These are phyloP conservation scores for Vulpes vulpes DNA, from an alignment of 2,113 vertebrate species.

Conservation along the genomic window DNA sequence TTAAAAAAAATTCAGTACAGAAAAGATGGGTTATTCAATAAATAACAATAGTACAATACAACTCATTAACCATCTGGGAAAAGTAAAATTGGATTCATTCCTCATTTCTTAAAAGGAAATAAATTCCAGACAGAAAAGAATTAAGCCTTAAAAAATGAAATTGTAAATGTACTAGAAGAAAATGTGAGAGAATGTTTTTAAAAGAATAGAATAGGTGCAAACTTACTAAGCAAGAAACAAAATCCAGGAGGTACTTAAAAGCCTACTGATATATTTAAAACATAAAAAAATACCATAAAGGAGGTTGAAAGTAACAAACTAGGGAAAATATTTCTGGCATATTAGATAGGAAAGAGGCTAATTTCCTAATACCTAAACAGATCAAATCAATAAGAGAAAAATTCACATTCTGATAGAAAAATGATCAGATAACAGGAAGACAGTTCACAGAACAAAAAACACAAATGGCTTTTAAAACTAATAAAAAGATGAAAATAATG, in stretches of 20 bases:
- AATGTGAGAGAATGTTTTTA: not conserved
- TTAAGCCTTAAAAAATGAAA: conserved; percentile 37
- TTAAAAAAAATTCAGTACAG: not conserved
- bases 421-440: not conserved
- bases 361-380: not conserved
- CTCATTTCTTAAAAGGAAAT: conserved; percentile 49
- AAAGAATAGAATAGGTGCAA: not conserved
- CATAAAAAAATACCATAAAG: not conserved
- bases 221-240: conserved; percentile 20
- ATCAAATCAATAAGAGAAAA: not conserved
- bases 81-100: conserved; percentile 36
- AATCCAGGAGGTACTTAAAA: not conserved
- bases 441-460: not conserved
- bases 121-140: conserved; percentile 30
- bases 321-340: not conserved
- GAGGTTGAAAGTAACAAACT: not conserved
- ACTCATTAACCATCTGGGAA: conserved; percentile 9
- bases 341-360: not conserved
- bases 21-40: conserved; percentile 42
- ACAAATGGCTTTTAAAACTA: not conserved
- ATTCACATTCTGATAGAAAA: not conserved
- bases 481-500: not conserved
- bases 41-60: conserved; percentile 15
- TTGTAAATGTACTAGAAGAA: conserved; percentile 60
- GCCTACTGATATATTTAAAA: not conserved